Base-by-base conservation (phyloP, 2,113 vertebrate genomes). In the Protobothrops mucrosquamatus region DNA sequence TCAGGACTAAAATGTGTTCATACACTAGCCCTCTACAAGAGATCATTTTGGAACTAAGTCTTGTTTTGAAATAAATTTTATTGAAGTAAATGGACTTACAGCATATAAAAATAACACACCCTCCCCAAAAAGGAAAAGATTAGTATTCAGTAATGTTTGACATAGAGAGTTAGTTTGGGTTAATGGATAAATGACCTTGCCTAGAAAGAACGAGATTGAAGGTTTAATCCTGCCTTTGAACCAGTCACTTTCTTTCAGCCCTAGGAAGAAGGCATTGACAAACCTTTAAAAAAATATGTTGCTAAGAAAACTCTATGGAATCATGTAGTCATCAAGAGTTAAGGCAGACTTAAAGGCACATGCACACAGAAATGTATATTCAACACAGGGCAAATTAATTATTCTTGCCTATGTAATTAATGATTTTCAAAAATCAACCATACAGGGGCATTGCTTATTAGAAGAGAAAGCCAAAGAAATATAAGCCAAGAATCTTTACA, bases 121-220 rank as follows among this genome's bases (percentile, higher is more conserved):
- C 18, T 22, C 12, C 15, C 55, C 55, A 4, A 54, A 54, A 54
- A 12, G 52, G 52, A 54, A 54, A 52, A 93, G 57, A 64, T 74
- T 85, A 88, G 29, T 87, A 89, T 89, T 89, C 92, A 89, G 69
- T 85, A 89, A 89, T 2, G 14, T 43, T 88, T 94, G 94, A 93
- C 59, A 91, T 23, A 24, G 64, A 74, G 5, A 74, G 69, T 69
- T n/a, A 29, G 29, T 4, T n/a, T 69, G 29, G 11, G 7, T 34
- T 74, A 34, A 34, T 74, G 15, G 15, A 20, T 74, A 39, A 74
- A 74, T 7, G 69, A 34, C 15, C n/a, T 74, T 34, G n/a, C n/a
- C n/a, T 74, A 81, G 34, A 39, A 81, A 81, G 34, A 2, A 69
- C 29, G 29, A 69, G 26, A n/a, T 69, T n/a, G 61, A n/a, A 11